Evolutionary conservation across 2,113 vertebrate species (phyloP).

Genomic region (Microcebus tavaratra): DNA sequence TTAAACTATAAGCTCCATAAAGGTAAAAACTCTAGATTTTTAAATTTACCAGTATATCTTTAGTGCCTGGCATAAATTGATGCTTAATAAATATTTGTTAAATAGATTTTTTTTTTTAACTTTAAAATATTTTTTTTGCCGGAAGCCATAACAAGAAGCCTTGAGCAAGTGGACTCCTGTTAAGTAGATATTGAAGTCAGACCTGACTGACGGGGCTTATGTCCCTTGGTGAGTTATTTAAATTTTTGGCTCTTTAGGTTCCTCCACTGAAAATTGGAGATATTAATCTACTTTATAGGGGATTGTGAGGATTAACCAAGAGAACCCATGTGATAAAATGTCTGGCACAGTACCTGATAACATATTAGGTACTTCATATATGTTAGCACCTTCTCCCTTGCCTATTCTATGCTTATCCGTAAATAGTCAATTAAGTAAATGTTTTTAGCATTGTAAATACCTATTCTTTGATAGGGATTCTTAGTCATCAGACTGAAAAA

Average conservation of each 20-base stretch:
- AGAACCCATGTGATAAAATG: not conserved
- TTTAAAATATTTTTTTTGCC: too few relatives aligned
- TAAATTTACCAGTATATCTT: not conserved
- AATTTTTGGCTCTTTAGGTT: slow-evolving; percentile 1
- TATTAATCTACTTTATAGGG: not conserved
- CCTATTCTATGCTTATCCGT: not conserved
- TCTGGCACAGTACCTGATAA: not conserved
- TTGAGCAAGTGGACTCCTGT: not conserved
- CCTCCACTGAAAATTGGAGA: not conserved
- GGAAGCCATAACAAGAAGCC: too few relatives aligned
- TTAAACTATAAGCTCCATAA: not conserved
- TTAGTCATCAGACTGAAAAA: not conserved
- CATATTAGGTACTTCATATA: not conserved
- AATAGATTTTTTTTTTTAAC: not conserved
- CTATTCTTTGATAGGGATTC: not conserved
- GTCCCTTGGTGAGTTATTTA: not conserved
- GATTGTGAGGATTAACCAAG: not conserved
- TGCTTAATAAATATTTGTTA: not conserved
- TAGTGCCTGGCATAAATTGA: not conserved
- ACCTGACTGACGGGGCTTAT: not conserved
- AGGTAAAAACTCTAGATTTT: not conserved
- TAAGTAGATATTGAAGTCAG: not conserved
- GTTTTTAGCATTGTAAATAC: not conserved
- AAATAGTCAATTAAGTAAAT: not conserved
- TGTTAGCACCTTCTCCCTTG: not conserved